Conservation (phyloP, 2,888 invertebrate genomes). For the Macrophya alboannulata region DNA sequence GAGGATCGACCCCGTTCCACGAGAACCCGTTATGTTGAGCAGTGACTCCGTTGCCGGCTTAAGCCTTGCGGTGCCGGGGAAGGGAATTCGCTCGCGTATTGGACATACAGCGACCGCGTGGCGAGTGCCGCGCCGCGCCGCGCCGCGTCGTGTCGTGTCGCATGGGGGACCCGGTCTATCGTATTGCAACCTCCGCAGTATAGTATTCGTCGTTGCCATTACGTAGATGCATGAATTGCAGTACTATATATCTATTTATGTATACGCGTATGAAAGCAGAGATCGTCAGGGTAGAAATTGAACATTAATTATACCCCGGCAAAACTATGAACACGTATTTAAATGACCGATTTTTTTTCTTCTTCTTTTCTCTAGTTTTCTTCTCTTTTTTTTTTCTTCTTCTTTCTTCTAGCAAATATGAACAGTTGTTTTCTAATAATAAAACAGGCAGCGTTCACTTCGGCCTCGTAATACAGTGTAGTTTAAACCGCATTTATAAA, state of each 20-base stretch:
- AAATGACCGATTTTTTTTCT: background rate
- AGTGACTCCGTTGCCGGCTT: conserved; percentile 49
- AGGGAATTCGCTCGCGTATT: background rate
- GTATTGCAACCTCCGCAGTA: conserved; percentile 19
- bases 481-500: background rate
- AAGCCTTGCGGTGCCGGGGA: background rate
- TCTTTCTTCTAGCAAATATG: background rate
- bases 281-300: background rate
- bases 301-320: background rate
- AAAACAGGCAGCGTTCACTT: background rate
- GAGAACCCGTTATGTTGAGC: conserved; percentile 72
- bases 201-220: background rate
- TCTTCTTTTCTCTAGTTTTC: background rate
- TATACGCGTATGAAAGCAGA: background rate
- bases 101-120: conserved; percentile 20
- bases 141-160: conserved; percentile 27
- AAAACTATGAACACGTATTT: background rate
- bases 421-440: background rate
- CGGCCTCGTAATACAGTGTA: background rate
- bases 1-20: conserved; percentile 76
- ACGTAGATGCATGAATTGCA: background rate
- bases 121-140: conserved; percentile 20
- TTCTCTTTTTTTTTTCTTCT: background rate
- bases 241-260: too few species aligned
- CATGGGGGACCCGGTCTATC: background rate